Conservation (phyloP, 92 coral and sea anemone species). For the Epizoanthus stellaris region DNA sequence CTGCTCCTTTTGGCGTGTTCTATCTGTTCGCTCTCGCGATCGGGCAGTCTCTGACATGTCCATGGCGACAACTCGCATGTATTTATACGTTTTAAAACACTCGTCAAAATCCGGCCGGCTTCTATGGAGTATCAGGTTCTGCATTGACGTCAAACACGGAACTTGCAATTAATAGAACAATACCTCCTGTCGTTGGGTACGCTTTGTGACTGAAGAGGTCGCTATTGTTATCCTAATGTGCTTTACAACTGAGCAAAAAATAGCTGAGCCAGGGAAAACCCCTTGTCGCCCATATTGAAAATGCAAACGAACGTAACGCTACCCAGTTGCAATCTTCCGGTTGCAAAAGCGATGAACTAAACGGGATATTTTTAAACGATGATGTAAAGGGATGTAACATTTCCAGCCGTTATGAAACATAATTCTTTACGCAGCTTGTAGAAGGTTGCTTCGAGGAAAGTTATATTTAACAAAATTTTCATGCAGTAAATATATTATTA, state of each 20-base stretch:
- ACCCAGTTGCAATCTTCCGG: constrained; percentile 21
- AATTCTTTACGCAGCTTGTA: not conserved
- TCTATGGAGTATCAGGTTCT: not conserved
- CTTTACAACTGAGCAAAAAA: not conserved
- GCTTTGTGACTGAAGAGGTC: not conserved
- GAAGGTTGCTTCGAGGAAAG: not conserved
- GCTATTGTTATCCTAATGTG: not conserved
- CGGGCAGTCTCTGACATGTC: not conserved
- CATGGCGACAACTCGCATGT: not conserved
- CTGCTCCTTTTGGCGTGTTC: not conserved
- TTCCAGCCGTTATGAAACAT: not conserved
- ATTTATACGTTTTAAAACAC: not conserved
- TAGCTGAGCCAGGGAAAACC: constrained; percentile 29
- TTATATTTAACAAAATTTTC: not conserved
- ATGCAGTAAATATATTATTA: no score
- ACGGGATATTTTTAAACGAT: constrained; percentile 1
- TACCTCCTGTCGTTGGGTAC: not conserved
- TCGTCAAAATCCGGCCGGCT: no score
- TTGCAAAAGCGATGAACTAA: not conserved
- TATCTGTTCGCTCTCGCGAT: not conserved
- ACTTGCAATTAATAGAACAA: not conserved
- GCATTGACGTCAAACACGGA: not conserved
- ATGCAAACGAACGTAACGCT: not conserved
- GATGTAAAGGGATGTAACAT: constrained; percentile 4
- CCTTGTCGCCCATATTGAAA: not conserved